phyloP scores from a whole-genome alignment of 1,140 invertebrate genomes.

The Dysdera silvatica region DNA sequence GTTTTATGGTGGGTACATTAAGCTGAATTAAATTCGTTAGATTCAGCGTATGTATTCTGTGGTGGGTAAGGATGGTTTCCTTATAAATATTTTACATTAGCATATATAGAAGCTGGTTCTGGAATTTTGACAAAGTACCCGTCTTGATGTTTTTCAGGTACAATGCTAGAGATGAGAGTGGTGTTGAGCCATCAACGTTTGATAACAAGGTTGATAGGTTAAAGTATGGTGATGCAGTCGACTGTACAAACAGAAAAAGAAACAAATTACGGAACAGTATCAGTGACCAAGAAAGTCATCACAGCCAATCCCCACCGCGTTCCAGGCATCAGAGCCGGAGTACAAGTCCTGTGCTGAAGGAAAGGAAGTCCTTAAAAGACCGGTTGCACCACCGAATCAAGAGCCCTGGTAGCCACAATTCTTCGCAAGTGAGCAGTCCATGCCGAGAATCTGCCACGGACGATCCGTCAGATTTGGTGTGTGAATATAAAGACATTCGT shows the following conservation, averaged over 20 bases:
- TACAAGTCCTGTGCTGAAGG: constrained; percentile 31
- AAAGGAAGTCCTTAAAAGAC: constrained; percentile 25
- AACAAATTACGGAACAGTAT: constrained; percentile 34
- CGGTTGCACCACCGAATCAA: constrained; percentile 19
- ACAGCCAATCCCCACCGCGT: constrained; percentile 38
- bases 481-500: constrained; percentile 17
- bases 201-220: constrained; percentile 18
- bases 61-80: no score
- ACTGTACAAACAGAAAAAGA: constrained; percentile 28
- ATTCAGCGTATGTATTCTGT: no score
- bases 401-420: constrained; percentile 27
- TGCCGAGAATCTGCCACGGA: constrained; percentile 16
- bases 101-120: no score
- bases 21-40: no score
- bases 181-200: constrained; percentile 11
- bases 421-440: constrained; percentile 29
- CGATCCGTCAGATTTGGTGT: constrained; percentile 5
- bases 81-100: no score
- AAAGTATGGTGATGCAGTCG: constrained; percentile 16
- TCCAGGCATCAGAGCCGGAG: constrained; percentile 32
- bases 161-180: constrained; percentile 18
- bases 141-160: background rate
- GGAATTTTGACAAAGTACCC: no score
- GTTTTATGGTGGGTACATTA: no score
- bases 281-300: constrained; percentile 40